phyloP scores from a whole-genome alignment of 2,113 vertebrate genomes.

The Pterocles gutturalis region DNA sequence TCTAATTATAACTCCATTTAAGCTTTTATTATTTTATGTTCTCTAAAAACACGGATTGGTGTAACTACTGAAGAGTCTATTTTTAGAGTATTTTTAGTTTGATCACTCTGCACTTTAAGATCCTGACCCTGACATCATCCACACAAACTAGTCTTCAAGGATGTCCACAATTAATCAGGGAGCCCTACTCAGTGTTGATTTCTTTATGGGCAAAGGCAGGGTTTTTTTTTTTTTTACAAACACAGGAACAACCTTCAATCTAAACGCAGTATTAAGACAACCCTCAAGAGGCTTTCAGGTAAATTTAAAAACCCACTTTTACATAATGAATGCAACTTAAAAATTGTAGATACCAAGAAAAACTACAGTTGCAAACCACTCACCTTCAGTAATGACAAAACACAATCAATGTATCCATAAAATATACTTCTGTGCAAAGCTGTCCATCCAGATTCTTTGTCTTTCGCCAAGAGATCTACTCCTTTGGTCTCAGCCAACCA shows the following conservation, averaged over 20 bases:
- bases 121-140: background rate
- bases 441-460: conserved; percentile 96
- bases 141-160: background rate
- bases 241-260: background rate
- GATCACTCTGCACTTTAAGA: background rate
- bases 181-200: background rate
- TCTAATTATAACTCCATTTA: background rate
- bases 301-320: background rate
- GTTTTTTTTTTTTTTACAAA: background rate
- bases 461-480: conserved; percentile 87
- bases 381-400: conserved; percentile 91
- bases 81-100: background rate
- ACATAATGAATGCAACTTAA: background rate
- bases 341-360: background rate
- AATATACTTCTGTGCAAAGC: conserved; percentile 94
- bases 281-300: background rate
- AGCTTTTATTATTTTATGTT: background rate
- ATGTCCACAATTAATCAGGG: background rate
- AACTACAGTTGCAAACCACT: background rate
- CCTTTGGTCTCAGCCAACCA: conserved; percentile 91
- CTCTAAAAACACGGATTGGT: background rate
- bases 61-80: background rate
- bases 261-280: background rate
- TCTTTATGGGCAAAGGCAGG: background rate
- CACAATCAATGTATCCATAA: conserved; percentile 96